Conservation (phyloP, 1,140 invertebrate species). For the Drosophila kohkoa region DNA sequence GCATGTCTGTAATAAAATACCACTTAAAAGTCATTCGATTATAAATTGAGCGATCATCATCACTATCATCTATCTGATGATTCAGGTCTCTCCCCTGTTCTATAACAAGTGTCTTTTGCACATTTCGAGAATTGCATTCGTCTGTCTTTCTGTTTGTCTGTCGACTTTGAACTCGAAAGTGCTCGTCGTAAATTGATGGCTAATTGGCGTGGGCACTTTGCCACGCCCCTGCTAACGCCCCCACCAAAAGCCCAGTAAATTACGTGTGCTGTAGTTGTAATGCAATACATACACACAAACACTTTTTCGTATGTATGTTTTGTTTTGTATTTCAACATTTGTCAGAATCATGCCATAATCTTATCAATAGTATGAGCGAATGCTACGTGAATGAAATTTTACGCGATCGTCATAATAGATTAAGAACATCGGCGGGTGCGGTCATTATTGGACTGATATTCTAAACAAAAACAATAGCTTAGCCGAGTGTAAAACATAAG, state of each 20-base stretch:
- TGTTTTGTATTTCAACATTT: not conserved
- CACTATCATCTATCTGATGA: constrained; percentile 31
- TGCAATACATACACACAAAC: not conserved
- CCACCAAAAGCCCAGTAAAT: not conserved
- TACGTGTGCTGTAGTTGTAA: constrained; percentile 22
- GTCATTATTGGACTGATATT: constrained; percentile 3
- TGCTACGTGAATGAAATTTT: constrained; percentile 46
- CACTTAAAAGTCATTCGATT: constrained; percentile 57
- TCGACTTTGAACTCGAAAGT: constrained; percentile 66
- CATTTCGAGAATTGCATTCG: constrained; percentile 29
- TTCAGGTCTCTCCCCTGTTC: constrained; percentile 10
- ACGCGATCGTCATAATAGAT: constrained; percentile 44
- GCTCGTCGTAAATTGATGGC: constrained; percentile 29
- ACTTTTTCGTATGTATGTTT: not conserved
- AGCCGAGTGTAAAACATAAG: not conserved
- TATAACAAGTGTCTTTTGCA: not conserved
- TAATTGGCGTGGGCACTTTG: constrained; percentile 27
- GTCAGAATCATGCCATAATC: constrained; percentile 64
- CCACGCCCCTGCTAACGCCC: constrained; percentile 8
- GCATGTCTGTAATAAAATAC: constrained; percentile 15
- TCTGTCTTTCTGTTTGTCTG: too few species aligned
- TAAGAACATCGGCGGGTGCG: not conserved
- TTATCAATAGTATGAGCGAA: constrained; percentile 57
- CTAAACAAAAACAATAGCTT: not conserved
- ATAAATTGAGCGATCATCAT: constrained; percentile 46